phyloP scores from a whole-genome alignment of 2,797 vertebrate species.

The Tachyglossus aculeatus region DNA sequence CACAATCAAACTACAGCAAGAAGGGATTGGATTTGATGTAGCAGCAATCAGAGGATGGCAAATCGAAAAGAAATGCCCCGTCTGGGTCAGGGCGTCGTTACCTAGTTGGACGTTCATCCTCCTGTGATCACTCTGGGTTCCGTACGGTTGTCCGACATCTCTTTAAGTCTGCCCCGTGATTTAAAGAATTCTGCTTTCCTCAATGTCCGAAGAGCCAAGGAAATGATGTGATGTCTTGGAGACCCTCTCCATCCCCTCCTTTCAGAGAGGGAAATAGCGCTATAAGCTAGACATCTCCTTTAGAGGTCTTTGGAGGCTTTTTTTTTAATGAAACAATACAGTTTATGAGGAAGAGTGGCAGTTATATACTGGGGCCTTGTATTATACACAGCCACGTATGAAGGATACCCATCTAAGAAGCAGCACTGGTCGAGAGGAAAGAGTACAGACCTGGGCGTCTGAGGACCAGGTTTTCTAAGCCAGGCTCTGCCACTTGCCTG shows the following conservation, averaged over 20 bases:
- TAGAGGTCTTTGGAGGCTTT: neutral
- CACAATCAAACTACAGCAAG: neutral
- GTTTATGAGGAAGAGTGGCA: slow-evolving; percentile 8
- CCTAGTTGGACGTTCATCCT: too few relatives aligned
- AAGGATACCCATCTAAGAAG: neutral
- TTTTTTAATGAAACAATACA: slow-evolving; percentile 25
- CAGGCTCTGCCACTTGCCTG: too few relatives aligned
- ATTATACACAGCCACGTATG: neutral
- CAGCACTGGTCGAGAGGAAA: too few relatives aligned
- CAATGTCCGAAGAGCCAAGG: neutral
- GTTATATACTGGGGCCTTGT: neutral
- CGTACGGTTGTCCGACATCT: too few relatives aligned
- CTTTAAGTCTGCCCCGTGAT: too few relatives aligned
- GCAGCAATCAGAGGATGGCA: neutral
- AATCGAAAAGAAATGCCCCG: too few relatives aligned
- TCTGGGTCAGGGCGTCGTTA: too few relatives aligned
- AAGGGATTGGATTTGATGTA: neutral
- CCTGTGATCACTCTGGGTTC: too few relatives aligned
- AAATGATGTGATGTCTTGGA: slow-evolving; percentile 12
- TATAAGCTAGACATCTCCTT: neutral
- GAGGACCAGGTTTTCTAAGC: too few relatives aligned
- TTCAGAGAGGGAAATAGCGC: neutral
- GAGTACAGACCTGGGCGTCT: too few relatives aligned
- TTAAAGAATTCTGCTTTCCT: neutral
- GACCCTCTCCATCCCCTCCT: neutral